These are phyloP conservation scores for Malaclemys terrapin DNA, from an alignment of 2,113 vertebrate species.

Conservation along the genomic window DNA sequence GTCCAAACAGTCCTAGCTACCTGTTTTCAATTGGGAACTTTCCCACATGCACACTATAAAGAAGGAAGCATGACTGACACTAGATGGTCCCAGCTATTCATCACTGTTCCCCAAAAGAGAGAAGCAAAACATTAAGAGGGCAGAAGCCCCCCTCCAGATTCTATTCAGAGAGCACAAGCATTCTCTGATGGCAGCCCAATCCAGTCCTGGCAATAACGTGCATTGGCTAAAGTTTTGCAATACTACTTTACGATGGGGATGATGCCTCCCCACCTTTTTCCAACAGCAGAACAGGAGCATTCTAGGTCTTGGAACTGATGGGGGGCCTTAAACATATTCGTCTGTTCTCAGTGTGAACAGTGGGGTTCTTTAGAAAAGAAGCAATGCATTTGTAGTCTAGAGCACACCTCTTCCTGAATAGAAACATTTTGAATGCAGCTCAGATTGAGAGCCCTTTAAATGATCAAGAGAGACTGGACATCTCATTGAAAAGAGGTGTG, in stretches of 20 bases:
- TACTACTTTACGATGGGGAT: not conserved
- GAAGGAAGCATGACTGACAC: not conserved
- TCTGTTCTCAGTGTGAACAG: not conserved
- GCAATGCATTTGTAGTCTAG: not conserved
- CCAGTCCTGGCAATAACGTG: not conserved
- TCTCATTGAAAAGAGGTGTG: not conserved
- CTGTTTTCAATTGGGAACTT: accelerated
- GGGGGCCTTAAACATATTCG: too few species aligned
- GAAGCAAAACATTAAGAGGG: not conserved
- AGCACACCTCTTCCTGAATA: not conserved
- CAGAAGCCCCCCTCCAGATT: not conserved
- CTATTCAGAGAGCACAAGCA: not conserved
- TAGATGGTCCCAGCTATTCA: not conserved
- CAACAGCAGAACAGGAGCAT: not conserved
- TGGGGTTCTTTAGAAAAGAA: not conserved
- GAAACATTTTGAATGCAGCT: not conserved
- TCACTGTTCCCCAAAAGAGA: not conserved
- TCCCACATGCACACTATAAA: not conserved
- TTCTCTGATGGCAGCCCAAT: not conserved
- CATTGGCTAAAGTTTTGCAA: not conserved
- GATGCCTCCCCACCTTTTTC: not conserved
- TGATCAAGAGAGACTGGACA: not conserved
- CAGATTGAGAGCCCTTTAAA: not conserved
- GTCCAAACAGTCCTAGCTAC: accelerated
- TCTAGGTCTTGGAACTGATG: not conserved